Base-by-base conservation (phyloP, 2,888 invertebrate genomes). In the Gnatocerus cornutus region DNA sequence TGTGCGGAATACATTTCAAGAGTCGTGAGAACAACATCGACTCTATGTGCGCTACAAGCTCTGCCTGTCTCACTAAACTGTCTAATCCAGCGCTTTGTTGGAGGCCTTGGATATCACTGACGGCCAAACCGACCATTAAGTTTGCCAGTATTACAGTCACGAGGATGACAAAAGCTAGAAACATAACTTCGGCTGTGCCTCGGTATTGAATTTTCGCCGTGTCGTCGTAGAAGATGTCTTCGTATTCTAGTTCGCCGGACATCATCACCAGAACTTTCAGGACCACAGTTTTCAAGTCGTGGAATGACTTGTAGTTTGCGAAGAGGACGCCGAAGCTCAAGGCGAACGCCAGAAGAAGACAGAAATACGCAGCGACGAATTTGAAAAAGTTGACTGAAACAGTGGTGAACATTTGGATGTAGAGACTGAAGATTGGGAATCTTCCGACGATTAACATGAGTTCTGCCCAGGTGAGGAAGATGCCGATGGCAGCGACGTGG, bases 401-500 rank as follows among this genome's bases (percentile, higher is more conserved):
- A 78, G 92, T 93, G 0, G 93, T 93, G 82, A 95, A 94, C 94
- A 95, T 95, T 85, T 95, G 94, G 14, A 95, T 92, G 80, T 95
- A 95, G 1, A 95, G 86, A 0, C 95, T 95, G 77, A 95, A 95
- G 74, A 92, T 92, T 33, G 95, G 95, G 83, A 95, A 95, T 64
- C 95, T 87, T 14, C 94, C 95, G 10, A 95, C 91, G 21, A 95
- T 89, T 89, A 94, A 92, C 93, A 95, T 93, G 10, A 94, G 84
- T 80, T 95, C 94, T 5, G 94, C 82, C 95, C 95, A 95, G 39
- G 93, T 91, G 58, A 94, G 85, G 71, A 95, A 90, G 77, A 95
- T 91, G 0, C 93, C 92, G 10, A 93, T 85, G 7, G 94, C 94
- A 0, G 93, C 94, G 0, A 92, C 87, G 78, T 94, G 94, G 81